A percentile compares a stretch with the other conserved stretches of the same genome.
These are phyloP conservation scores for Plumapathes pennacea DNA, from an alignment of 92 coral and sea anemone species.

Conservation along the genomic window DNA sequence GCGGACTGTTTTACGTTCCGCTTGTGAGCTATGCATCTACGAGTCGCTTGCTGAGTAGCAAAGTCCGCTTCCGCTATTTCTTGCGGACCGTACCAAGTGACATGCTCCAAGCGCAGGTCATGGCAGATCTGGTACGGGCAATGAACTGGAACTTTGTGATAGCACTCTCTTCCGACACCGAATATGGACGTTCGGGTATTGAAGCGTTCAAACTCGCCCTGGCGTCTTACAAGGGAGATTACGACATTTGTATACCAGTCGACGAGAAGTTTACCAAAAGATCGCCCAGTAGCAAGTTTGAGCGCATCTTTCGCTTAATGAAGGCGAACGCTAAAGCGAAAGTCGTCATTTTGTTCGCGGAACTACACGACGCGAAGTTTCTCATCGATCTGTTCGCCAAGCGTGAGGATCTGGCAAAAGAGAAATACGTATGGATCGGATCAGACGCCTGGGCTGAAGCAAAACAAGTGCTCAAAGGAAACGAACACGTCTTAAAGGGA, in stretches of 20 bases:
- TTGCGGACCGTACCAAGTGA: constrained; percentile 81
- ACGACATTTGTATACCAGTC: constrained; percentile 78
- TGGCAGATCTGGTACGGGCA: constrained; percentile 75
- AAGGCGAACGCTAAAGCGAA: constrained; percentile 60
- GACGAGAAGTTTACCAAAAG: constrained; percentile 78
- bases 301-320: constrained; percentile 57
- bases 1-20: constrained; percentile 79
- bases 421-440: constrained; percentile 67
- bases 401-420: constrained; percentile 25
- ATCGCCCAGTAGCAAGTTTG: constrained; percentile 60
- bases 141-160: constrained; percentile 88
- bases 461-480: constrained; percentile 60
- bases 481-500: constrained; percentile 56
- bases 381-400: constrained; percentile 50
- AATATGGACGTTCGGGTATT: constrained; percentile 86
- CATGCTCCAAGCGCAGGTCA: constrained; percentile 79
- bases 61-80: constrained; percentile 74
- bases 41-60: constrained; percentile 69
- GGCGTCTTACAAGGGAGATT: constrained; percentile 43
- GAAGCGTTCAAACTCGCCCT: constrained; percentile 79
- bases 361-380: constrained; percentile 74
- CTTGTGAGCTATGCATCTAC: constrained; percentile 85
- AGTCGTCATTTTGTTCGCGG: constrained; percentile 79
- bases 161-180: constrained; percentile 79
- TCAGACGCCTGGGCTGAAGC: constrained; percentile 89